These are phyloP conservation scores for Remorina albescens DNA, from an alignment of 2,797 vertebrate species.

Conservation along the genomic window DNA sequence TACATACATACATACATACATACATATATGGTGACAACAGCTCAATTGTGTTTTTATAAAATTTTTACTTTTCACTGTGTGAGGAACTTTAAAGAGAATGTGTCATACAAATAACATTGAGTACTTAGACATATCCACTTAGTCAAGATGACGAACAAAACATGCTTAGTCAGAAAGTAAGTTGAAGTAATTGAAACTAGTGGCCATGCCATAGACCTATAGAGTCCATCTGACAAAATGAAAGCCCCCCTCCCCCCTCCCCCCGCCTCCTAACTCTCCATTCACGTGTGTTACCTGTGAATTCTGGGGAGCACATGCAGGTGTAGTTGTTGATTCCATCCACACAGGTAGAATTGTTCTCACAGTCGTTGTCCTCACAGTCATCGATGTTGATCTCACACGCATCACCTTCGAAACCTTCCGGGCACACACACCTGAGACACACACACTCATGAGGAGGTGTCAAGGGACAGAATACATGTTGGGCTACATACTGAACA, in stretches of 20 bases:
- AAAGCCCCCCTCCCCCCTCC: not conserved
- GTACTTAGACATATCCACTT: not conserved
- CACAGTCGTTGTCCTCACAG: slow-evolving; percentile 98
- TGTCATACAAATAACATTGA: too few relatives aligned
- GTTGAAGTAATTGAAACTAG: slow-evolving; percentile 1
- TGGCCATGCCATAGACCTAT: not conserved
- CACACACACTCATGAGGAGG: slow-evolving; percentile 5
- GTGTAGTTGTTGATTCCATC: slow-evolving; percentile 99
- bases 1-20: too few relatives aligned
- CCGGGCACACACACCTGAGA: slow-evolving; percentile 93
- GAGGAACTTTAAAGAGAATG: not conserved
- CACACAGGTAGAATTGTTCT: slow-evolving; percentile 98
- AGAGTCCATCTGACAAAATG: not conserved
- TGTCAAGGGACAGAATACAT: slow-evolving; percentile 1
- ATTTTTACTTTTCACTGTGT: not conserved
- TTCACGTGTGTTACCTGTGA: slow-evolving; percentile 89
- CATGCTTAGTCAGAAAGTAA: not conserved
- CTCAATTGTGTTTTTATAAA: not conserved
- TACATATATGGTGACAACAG: too few relatives aligned
- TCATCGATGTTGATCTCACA: slow-evolving; percentile 97
- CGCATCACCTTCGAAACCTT: slow-evolving; percentile 95
- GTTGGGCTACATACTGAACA: not conserved
- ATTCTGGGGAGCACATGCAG: slow-evolving; percentile 95
- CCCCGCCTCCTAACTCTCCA: not conserved
- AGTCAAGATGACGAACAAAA: not conserved